Conservation (phyloP, 2,113 vertebrate genomes). For the Cyphomyrus discorhynchus region DNA sequence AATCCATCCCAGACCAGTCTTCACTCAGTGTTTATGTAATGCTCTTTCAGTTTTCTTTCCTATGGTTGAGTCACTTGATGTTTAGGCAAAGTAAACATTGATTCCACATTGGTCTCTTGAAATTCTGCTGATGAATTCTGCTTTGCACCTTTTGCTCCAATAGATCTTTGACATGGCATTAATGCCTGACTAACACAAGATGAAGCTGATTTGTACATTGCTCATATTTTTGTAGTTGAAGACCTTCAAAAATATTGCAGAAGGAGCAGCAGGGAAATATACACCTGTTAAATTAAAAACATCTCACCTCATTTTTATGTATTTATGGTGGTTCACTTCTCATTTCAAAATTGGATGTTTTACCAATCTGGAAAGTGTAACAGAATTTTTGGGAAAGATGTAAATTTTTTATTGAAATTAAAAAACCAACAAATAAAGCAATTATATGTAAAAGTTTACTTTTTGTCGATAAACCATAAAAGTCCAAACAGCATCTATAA, state of each 20-base stretch:
- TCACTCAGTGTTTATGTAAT: neutral
- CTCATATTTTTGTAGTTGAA: neutral
- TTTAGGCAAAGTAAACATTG: neutral
- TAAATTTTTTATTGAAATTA: too few relatives aligned
- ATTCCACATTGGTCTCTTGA: neutral
- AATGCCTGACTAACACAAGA: neutral
- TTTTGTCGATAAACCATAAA: neutral
- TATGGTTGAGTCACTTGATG: neutral
- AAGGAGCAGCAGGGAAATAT: neutral
- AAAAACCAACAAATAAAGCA: neutral
- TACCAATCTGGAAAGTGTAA: neutral
- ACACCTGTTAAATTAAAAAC: neutral
- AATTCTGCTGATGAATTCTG: neutral
- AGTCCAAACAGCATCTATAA: neutral
- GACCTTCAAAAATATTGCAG: neutral
- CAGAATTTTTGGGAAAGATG: too few relatives aligned
- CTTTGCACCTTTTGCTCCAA: neutral
- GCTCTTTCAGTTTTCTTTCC: neutral
- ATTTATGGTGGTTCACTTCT: neutral
- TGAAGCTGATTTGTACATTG: neutral
- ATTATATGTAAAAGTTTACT: neutral
- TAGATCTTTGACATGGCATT: neutral
- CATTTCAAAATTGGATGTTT: neutral
- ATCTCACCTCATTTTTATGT: neutral
- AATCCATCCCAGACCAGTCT: too few relatives aligned